Base-by-base conservation (phyloP, 2,888 invertebrate species). In the Cacoxenus indagator region DNA sequence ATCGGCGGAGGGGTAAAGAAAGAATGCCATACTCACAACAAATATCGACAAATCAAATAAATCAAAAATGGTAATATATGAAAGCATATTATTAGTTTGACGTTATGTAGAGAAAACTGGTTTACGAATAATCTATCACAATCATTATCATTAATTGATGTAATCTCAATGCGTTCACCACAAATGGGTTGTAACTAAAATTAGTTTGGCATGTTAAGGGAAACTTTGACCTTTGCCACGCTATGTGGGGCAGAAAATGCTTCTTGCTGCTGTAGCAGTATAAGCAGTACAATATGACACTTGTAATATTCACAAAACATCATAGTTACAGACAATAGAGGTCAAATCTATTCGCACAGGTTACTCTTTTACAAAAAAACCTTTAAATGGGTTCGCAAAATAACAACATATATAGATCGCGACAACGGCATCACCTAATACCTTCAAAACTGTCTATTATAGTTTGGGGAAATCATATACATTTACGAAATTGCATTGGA, bases 201-300 rank as follows among this genome's bases (percentile, higher is more conserved):
- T 43, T 43, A n/a, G 14, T 43, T n/a, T n/a, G n/a, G n/a, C n/a
- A n/a, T n/a, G n/a, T n/a, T n/a, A n/a, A n/a, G n/a, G n/a, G n/a
- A n/a, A n/a, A 43, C 45, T 43, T 59, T 62, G 61, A 62, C 61
- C 61, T 62, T 62, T 62, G 61, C 43, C 61, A 62, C 45, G n/a
- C 24, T 43, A 62, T 62, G 43, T 62, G n/a, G n/a, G n/a, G n/a
- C 61, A 45, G 61, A 24, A 62, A 62, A 62, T 62, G 45, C 45
- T 62, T 62, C 43, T 62, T 62, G 45, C 22, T 43, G 43, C 1
- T 26, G 22, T 26, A 24, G 24, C 14, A 24, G 24, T n/a, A 59
- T 31, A 37, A 68, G 57, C 65, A 64, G 61, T 51, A 22, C 62
- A 66, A 27, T 14, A 51, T 43, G 45, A 14, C 61, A 24, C 61